These are phyloP conservation scores for Calonectris borealis DNA, from an alignment of 2,113 vertebrate genomes.

Conservation along the genomic window DNA sequence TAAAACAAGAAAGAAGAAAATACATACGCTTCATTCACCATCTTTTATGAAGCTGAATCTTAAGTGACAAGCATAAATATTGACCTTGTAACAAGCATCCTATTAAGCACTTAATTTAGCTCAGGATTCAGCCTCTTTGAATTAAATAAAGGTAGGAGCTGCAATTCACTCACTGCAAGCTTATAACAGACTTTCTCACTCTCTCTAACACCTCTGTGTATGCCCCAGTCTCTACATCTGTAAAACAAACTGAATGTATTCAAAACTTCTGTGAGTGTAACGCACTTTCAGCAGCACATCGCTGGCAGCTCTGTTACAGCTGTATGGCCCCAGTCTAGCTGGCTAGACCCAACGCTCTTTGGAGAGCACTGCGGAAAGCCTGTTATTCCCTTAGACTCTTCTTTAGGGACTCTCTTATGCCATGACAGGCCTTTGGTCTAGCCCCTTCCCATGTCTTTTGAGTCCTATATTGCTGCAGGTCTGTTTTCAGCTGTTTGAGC, in stretches of 20 bases:
- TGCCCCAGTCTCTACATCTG: not conserved
- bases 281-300: not conserved
- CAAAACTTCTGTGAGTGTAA: not conserved
- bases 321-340: fast-evolving
- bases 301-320: not conserved
- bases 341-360: not conserved
- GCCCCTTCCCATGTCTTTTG: not conserved
- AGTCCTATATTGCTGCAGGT: not conserved
- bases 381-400: not conserved
- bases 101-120: not conserved
- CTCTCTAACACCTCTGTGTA: too few species aligned
- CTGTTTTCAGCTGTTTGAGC: not conserved
- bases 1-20: not conserved
- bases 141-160: not conserved
- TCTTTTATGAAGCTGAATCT: not conserved
- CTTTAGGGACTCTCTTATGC: not conserved
- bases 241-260: not conserved
- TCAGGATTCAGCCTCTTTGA: not conserved
- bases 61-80: not conserved
- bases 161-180: not conserved
- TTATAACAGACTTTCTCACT: not conserved
- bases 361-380: not conserved
- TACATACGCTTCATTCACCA: not conserved
- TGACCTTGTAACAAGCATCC: not conserved
- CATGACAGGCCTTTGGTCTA: fast-evolving